Conservation (phyloP, 1,140 invertebrate species). For the Drosophila subobscura region DNA sequence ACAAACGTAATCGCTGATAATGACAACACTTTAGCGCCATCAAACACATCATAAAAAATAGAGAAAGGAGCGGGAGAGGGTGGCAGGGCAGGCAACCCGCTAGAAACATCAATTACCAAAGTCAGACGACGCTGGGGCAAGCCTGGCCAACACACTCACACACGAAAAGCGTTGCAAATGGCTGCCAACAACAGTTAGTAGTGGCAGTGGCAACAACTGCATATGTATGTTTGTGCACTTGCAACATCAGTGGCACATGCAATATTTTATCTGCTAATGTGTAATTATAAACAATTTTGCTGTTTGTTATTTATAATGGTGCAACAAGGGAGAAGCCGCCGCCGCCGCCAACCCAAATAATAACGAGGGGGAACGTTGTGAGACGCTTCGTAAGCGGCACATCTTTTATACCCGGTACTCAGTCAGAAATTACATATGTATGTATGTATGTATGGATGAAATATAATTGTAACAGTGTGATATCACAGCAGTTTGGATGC, state of each 20-base stretch:
- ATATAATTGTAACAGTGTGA: too few relatives aligned
- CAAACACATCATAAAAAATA: constrained; percentile 62
- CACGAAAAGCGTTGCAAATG: constrained; percentile 11
- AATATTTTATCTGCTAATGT: constrained; percentile 77
- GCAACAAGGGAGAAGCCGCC: constrained; percentile 11
- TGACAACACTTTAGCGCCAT: constrained; percentile 69
- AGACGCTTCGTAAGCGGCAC: too few relatives aligned
- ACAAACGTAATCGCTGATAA: constrained; percentile 65
- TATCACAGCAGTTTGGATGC: too few relatives aligned
- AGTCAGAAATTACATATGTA: too few relatives aligned
- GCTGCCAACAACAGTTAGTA: constrained; percentile 17
- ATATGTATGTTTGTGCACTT: background rate
- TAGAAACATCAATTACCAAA: constrained; percentile 59
- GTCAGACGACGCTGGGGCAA: constrained; percentile 24
- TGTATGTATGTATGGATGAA: too few relatives aligned
- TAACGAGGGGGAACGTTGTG: background rate
- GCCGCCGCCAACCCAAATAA: background rate
- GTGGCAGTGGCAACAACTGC: constrained; percentile 1
- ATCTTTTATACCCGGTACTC: too few relatives aligned
- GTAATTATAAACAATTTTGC: constrained; percentile 80
- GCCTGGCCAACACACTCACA: constrained; percentile 30
- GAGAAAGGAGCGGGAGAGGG: background rate
- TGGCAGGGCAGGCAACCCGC: constrained; percentile 19
- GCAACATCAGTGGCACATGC: constrained; percentile 26
- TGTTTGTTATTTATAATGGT: constrained; percentile 77